Base-by-base conservation (phyloP, 2,888 invertebrate genomes). In the Eurytoma adleriae region DNA sequence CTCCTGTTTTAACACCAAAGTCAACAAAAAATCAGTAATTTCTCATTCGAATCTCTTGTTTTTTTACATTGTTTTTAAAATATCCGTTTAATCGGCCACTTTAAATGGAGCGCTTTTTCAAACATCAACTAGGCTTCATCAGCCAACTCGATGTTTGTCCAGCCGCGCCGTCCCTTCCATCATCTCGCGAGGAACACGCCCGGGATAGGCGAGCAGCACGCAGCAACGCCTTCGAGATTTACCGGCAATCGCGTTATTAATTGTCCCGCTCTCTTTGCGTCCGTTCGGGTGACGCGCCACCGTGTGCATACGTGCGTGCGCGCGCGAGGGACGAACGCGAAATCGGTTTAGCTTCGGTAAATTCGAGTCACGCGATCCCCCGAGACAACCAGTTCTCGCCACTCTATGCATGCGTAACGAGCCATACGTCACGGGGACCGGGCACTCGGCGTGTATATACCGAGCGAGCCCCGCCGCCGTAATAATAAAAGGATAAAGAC, bases 321-420 rank as follows among this genome's bases (percentile, higher is more conserved):
- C 10, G 74, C 18, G 24, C 20, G 56, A 66, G 71, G 64, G 71
- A 71, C 18, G 68, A 40, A 61, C 61, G 78, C 68, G 61, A 67
- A 74, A 79, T 79, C 74, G 62, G 69, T 79, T 74, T 79, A 74
- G 74, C 69, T 50, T 12, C 61, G 57, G 52, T 56, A 57, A 78
- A 80, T 73, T 79, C 56, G 69, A 73, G 77, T 79, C 79, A 73
- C 79, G 79, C 79, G 68, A 81, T 70, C 69, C 54, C 72, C 52
- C 62, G 54, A 52, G 64, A 64, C 76, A 82, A 83, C 82, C 80
- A 74, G 82, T 82, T 82, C 80, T 72, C 66, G 82, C 83, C 83
- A 84, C 83, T 84, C 86, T 87, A 40, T 64, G 48, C 40, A 87
- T 88, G 88, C 86, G 84, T 88, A 88, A 88, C 86, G 86, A 88